Base-by-base conservation (phyloP, 1,140 invertebrate genomes). In the Drosophila chauvacae region DNA sequence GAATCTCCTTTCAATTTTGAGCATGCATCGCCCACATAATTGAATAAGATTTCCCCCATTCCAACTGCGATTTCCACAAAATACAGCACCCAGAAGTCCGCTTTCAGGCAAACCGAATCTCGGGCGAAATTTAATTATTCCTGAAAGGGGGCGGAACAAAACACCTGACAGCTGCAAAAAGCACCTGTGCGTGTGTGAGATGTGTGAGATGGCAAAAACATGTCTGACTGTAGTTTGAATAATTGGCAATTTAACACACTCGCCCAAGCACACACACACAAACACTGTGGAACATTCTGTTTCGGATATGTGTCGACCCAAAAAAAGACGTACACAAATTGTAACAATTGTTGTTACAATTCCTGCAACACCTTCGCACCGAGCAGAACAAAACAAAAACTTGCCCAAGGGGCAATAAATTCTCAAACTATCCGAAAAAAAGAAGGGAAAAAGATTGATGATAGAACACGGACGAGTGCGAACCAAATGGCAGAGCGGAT, bases 201-300 rank as follows among this genome's bases (percentile, higher is more conserved):
- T 23, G 14, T 16, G n/a, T 18, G 23, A 35, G 28, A 39, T 33
- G 35, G 60, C 61, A 76, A 64, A 78, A 82, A 82, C 80, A 60
- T 74, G 80, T 78, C 74, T 45, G 69, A 55, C 68, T 80, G 62
- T 81, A 72, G 56, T 70, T 84, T 88, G 84, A 87, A 88, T 88
- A 87, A 87, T 83, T 80, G 80, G 51, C 83, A 87, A 88, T 88
- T 83, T 87, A 80, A 62, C 70, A 75, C 74, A 70, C 64, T 51
- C 42, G 44, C 23, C 13, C 72, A 45, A 37, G 57, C 50, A 64
- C 74, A 47, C 56, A 26, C 26, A 47, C 56, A 26, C 26, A n/a
- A 62, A 44, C 20, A 18, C 65, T 41, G 4, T 16, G 42, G 28
- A 66, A 61, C 37, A 23, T 76, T 66, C 35, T 75, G 50, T 66